Conservation (phyloP, 2,113 vertebrate genomes). For the human region GRCh38 chr2:70506501-70507000, state of each 20-base stretch:
- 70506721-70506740: not conserved
- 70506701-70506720: not conserved
- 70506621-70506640: not conserved
- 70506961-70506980: not conserved
- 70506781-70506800: not conserved
- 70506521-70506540: not conserved
- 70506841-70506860: not conserved
- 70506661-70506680: not conserved
- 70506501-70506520: not conserved
- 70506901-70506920: not conserved
- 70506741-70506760: not conserved
- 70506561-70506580: not conserved
- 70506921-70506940: not conserved
- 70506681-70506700: not conserved
- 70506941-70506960: not conserved
- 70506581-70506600: not conserved
- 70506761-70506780: not conserved
- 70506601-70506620: not conserved
- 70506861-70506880: not conserved
- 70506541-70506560: not conserved
- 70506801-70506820: not conserved
- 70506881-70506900: not conserved
- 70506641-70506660: rapidly evolving
- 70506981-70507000: not conserved
- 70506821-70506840: not conserved